phyloP scores from a whole-genome alignment of 37 sponge, comb jelly and placozoan species.

The Bolinopsis microptera region DNA sequence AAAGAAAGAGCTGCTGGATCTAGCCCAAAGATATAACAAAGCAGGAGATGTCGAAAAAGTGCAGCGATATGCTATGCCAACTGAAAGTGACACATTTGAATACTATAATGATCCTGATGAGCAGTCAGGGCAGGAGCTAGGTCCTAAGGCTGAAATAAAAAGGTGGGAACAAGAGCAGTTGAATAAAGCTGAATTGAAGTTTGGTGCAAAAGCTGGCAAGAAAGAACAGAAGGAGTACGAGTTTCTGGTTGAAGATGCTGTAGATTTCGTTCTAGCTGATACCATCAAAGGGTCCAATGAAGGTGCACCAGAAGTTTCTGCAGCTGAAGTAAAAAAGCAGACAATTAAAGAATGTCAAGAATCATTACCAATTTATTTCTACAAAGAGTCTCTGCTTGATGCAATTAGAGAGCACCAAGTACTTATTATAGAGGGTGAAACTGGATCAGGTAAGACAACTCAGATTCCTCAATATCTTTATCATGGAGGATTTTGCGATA shows the following conservation, averaged over 20 bases:
- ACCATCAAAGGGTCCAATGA: slow-evolving; percentile 76
- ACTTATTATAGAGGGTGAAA: slow-evolving; percentile 95
- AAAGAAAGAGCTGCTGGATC: slow-evolving; percentile 51
- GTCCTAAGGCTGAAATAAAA: slow-evolving; percentile 90
- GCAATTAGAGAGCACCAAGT: slow-evolving; percentile 92
- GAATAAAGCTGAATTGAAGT: slow-evolving; percentile 76
- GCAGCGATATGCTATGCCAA: slow-evolving; percentile 84
- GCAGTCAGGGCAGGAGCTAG: slow-evolving; percentile 68
- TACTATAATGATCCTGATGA: slow-evolving; percentile 59
- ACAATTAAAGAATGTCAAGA: slow-evolving; percentile 77
- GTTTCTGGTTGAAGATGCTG: slow-evolving; percentile 88
- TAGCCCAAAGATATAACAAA: slow-evolving; percentile 68
- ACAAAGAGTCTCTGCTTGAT: slow-evolving; percentile 80
- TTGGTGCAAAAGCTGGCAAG: slow-evolving; percentile 87
- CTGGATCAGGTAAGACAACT: slow-evolving; percentile 98
- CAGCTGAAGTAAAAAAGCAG: slow-evolving; percentile 76
- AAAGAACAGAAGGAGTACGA: slow-evolving; percentile 87
- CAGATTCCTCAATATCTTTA: slow-evolving; percentile 97
- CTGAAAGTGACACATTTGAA: slow-evolving; percentile 72
- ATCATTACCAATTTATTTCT: slow-evolving; percentile 89
- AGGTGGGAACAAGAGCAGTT: slow-evolving; percentile 95
- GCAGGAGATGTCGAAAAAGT: slow-evolving; percentile 84
- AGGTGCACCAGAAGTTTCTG: slow-evolving; percentile 64
- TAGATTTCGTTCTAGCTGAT: slow-evolving; percentile 83
- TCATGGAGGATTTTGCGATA: slow-evolving; percentile 67